Conservation (phyloP, 37 sponge, comb jelly and placozoan genomes). For the Mnemiopsis leidyi region DNA sequence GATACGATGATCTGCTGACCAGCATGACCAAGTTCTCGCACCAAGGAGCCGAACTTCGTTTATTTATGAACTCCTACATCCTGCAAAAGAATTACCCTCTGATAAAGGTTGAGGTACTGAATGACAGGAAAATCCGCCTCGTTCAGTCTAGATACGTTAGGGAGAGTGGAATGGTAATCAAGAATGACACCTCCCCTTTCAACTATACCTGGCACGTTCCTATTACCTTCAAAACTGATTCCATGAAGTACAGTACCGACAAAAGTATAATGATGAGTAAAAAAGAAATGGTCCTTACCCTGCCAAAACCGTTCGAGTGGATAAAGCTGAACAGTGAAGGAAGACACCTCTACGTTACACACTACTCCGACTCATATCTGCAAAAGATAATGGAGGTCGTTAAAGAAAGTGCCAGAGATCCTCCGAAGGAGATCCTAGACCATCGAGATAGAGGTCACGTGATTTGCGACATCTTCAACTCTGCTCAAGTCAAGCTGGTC, state of each 20-base stretch:
- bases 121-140: background rate
- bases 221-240: background rate
- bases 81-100: conserved; percentile 49
- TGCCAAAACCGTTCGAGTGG: background rate
- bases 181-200: conserved; percentile 2
- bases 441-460: background rate
- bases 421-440: background rate
- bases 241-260: background rate
- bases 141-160: background rate
- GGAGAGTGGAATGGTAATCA: background rate
- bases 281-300: background rate
- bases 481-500: conserved; percentile 19
- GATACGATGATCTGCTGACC: background rate
- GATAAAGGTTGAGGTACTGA: background rate
- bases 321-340: conserved; percentile 38
- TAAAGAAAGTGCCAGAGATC: background rate
- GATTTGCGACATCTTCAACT: background rate
- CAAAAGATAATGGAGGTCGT: background rate
- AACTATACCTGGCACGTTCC: conserved; percentile 23
- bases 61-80: conserved; percentile 44
- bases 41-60: background rate
- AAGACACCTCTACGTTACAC: background rate
- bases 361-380: background rate
- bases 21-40: background rate
- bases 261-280: background rate